Evolutionary conservation across 2,888 invertebrate genomes (phyloP), one percentile per base, ranked within the genome.

Genomic region (Cephus pulcher): DNA sequence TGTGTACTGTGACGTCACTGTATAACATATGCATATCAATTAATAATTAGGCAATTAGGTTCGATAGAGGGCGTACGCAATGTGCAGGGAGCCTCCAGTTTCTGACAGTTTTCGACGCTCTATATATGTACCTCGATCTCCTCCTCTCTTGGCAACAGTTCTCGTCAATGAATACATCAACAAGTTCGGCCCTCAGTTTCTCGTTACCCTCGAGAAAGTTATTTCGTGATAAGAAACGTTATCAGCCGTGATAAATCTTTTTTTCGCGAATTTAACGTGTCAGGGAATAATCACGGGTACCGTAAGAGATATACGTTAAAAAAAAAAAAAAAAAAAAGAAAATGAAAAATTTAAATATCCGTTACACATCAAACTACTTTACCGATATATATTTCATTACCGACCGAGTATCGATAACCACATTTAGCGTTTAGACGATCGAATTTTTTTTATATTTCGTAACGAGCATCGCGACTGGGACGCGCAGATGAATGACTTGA

Each of bases 1-100:
- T 71, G 12, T 34, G 32, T 32, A 34, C 12, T 23, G 56, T 56
- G 56, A 2, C 56, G 1, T 56, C 56, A 23, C 23, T 56, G 23
- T 56, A 9, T 56, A 56, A 23, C 9, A 2, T 56, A 9, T 56
- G 9, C 9, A 23, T 56, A 76, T 33, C 1, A 34, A 75, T 73
- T 23, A 69, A 75, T n/a, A n/a, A 75, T 34, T 70, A 73, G 30
- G 23, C 33, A 69, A 68, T 75, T 34, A 75, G 75, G 69, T 35
- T 86, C 81, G 84, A 88, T 86, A 86, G 87, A 85, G 84, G 86
- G 83, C 84, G 84, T 85, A 85, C 88, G 86, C 34, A 90, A 86
- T 88, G 85, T 88, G 89, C 89, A 56, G 89, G 85, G 84, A 90
- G 87, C 87, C 89, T 90, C 85, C 88, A 85, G 83, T 83, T 82